Conservation (phyloP, 2,888 invertebrate species). For the Drosophila ezoana region DNA sequence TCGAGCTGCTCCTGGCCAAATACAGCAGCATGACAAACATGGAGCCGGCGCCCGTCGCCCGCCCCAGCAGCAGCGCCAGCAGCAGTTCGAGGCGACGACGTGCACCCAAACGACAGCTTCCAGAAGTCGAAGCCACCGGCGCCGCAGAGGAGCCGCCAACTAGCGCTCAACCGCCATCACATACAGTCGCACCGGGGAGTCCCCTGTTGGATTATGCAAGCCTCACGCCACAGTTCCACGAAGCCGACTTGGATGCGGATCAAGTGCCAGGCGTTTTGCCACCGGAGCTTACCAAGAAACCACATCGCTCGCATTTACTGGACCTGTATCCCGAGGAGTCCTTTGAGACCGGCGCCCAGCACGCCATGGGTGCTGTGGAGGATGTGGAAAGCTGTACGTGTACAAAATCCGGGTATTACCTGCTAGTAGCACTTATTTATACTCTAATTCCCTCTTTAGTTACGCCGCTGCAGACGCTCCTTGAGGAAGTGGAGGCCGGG, state of each 20-base stretch:
- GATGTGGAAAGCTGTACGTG: conserved; percentile 63
- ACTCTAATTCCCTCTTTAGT: conserved; percentile 37
- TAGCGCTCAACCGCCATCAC: background rate
- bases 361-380: conserved; percentile 20
- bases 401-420: background rate
- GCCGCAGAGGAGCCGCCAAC: background rate
- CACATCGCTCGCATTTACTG: conserved; percentile 86
- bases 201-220: background rate
- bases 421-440: background rate
- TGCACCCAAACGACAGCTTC: conserved; percentile 41
- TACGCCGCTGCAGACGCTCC: conserved; percentile 62
- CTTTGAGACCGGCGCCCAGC: conserved; percentile 39
- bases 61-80: conserved; percentile 27
- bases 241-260: conserved; percentile 16
- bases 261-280: conserved; percentile 15
- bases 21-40: conserved; percentile 89
- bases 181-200: background rate
- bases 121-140: conserved; percentile 15
- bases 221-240: background rate
- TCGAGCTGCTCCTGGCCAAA: conserved; percentile 95
- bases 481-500: conserved; percentile 88
- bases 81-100: conserved; percentile 49
- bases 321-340: conserved; percentile 86
- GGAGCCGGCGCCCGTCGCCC: conserved; percentile 17
- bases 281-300: conserved; percentile 47